Evolutionary conservation across 1,140 invertebrate genomes (phyloP).

Genomic region (Periplaneta americana): DNA sequence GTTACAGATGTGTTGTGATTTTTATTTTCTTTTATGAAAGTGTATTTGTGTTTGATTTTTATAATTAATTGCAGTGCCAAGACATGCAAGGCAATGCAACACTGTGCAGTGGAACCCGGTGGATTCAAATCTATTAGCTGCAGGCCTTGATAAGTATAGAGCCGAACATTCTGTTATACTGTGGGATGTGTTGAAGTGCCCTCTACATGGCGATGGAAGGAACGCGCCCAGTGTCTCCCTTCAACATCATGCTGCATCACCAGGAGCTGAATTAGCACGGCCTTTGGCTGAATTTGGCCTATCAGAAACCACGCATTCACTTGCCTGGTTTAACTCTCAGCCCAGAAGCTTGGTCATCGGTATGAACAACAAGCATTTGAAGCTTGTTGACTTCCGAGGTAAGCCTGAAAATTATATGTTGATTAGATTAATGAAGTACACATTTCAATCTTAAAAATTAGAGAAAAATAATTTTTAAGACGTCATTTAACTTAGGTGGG

Average conservation of each 20-base stretch:
- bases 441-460: too few species aligned
- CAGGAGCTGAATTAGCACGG: constrained; percentile 38
- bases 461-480: too few species aligned
- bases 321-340: constrained; percentile 77
- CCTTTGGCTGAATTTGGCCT: constrained; percentile 62
- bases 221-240: constrained; percentile 20
- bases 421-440: too few species aligned
- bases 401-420: constrained; percentile 17
- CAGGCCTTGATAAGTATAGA: constrained; percentile 79
- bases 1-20: too few species aligned
- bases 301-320: constrained; percentile 76
- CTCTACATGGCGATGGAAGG: constrained; percentile 35
- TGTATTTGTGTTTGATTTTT: background rate
- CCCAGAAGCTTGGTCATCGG: constrained; percentile 72
- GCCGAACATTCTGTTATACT: constrained; percentile 74
- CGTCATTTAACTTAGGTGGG: too few species aligned
- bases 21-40: background rate
- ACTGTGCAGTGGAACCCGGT: constrained; percentile 83
- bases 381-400: constrained; percentile 91
- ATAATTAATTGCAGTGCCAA: constrained; percentile 51
- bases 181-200: constrained; percentile 67
- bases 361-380: constrained; percentile 83
- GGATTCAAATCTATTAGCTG: constrained; percentile 76
- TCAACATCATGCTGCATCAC: constrained; percentile 18
- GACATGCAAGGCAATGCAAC: constrained; percentile 77